These are phyloP conservation scores for Tupaia tana DNA, from an alignment of 2,113 vertebrate genomes.

Conservation along the genomic window DNA sequence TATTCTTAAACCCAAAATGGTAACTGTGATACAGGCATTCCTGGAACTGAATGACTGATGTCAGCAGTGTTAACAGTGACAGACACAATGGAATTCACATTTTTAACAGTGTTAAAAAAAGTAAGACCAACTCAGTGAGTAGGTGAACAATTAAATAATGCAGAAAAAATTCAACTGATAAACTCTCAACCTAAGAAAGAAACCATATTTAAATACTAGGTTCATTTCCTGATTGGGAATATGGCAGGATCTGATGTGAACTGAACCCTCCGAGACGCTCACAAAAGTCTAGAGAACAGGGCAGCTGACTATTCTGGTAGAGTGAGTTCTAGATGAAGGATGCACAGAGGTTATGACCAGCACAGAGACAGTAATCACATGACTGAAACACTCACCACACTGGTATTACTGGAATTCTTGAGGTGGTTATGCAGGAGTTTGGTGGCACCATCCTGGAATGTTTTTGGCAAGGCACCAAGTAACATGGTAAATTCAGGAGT, in stretches of 20 bases:
- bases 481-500: constrained; percentile 99
- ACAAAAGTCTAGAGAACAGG: not conserved
- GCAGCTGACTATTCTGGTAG: no score
- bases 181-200: constrained; percentile 38
- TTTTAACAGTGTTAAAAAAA: not conserved
- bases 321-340: not conserved
- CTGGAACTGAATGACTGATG: not conserved
- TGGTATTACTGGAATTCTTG: constrained; percentile 97
- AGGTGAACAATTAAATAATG: not conserved
- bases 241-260: not conserved
- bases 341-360: not conserved
- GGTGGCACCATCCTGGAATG: constrained; percentile 99
- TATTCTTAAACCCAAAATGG: not conserved
- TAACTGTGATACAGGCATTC: not conserved
- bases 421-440: constrained; percentile 98
- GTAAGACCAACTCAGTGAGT: not conserved
- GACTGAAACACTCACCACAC: constrained; percentile 88
- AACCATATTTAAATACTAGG: not conserved
- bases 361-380: not conserved
- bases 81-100: not conserved
- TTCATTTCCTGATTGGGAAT: not conserved
- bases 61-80: not conserved
- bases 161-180: not conserved
- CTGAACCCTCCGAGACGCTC: not conserved
- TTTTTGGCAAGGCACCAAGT: constrained; percentile 98